Conservation (phyloP, 2,113 vertebrate species). For the Alces alces region DNA sequence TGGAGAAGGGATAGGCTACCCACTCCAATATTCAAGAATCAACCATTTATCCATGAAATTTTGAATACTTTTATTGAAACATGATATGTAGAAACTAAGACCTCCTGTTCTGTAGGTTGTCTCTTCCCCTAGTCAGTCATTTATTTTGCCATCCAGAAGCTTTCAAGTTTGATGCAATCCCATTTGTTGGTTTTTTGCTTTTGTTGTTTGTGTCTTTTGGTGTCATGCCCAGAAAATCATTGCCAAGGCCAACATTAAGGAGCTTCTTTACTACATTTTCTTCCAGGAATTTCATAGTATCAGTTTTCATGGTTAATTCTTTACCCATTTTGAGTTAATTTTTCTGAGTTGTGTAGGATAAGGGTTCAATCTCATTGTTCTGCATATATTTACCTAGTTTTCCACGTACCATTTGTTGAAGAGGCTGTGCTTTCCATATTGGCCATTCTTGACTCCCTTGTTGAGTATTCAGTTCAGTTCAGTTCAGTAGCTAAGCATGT, state of each 20-base stretch:
- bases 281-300: background rate
- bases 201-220: background rate
- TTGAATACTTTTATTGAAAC: background rate
- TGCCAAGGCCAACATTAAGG: background rate
- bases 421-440: background rate
- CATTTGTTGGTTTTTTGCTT: background rate
- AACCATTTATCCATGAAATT: background rate
- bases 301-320: background rate
- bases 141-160: background rate
- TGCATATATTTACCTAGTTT: background rate
- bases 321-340: background rate
- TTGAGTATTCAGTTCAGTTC: background rate
- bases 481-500: background rate
- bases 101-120: background rate
- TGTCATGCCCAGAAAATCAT: background rate
- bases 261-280: background rate
- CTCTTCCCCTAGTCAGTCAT: background rate
- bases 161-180: background rate
- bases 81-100: background rate
- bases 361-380: background rate
- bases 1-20: background rate
- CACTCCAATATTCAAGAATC: background rate
- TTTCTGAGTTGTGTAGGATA: background rate
- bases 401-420: background rate
- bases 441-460: background rate